phyloP scores from a whole-genome alignment of 2,113 vertebrate species.

The Meleagris gallopavo region DNA sequence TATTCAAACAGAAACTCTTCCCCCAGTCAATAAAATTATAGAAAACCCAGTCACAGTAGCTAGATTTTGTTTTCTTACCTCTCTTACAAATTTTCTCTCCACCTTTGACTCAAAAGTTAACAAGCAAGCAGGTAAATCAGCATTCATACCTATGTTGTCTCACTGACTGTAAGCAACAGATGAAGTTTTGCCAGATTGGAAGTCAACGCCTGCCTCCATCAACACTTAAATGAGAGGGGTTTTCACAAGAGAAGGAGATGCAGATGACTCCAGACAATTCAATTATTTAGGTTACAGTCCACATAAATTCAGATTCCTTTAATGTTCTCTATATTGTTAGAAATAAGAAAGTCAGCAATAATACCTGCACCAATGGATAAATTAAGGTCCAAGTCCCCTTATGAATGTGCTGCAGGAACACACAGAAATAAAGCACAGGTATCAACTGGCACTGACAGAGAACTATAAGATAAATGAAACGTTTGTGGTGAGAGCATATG shows the following conservation, averaged over 20 bases:
- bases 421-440: neutral
- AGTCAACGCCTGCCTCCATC: neutral
- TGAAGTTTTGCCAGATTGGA: neutral
- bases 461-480: neutral
- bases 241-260: neutral
- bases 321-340: neutral
- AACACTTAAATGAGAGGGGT: neutral
- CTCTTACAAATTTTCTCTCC: neutral
- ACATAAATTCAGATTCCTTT: neutral
- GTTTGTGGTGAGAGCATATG: neutral
- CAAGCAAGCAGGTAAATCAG: neutral
- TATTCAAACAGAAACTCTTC: neutral
- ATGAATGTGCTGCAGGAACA: rapidly evolving
- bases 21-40: neutral
- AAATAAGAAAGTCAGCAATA: neutral
- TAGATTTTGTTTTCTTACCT: neutral
- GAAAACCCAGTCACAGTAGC: neutral
- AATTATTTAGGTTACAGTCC: neutral
- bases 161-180: neutral
- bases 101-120: neutral
- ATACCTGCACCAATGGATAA: neutral
- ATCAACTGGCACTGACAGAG: neutral
- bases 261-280: neutral
- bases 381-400: rapidly evolving
- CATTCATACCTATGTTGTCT: neutral